phyloP scores from a whole-genome alignment of 2,888 invertebrate species.

The Scaptomyza cyrtandrae region DNA sequence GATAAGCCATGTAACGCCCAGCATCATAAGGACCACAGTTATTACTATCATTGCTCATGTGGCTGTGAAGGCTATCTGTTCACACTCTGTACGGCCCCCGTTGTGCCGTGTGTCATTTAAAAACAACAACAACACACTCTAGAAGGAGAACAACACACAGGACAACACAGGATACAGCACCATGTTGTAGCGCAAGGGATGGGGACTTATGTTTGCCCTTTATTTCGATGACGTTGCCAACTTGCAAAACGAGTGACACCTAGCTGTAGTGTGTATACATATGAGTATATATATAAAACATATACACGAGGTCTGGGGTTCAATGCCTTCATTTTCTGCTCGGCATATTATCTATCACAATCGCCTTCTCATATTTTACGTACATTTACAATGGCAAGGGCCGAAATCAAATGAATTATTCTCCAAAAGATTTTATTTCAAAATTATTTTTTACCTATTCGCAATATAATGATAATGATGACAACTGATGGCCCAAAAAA shows the following conservation, averaged over 20 bases:
- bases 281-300: background rate
- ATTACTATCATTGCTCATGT: conserved; percentile 63
- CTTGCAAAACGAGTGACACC: conserved; percentile 63
- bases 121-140: conserved; percentile 44
- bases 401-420: no score
- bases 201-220: conserved; percentile 39
- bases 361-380: no score
- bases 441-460: background rate
- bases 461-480: background rate
- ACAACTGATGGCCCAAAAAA: no score
- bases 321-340: background rate
- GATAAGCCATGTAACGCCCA: conserved; percentile 24
- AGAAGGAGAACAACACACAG: conserved; percentile 40
- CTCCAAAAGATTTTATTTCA: background rate
- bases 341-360: no score
- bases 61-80: conserved; percentile 40
- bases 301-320: background rate
- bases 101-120: conserved; percentile 59
- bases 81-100: conserved; percentile 29
- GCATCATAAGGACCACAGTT: conserved; percentile 53
- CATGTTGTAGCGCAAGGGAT: conserved; percentile 16
- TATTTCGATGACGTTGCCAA: conserved; percentile 57
- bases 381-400: no score
- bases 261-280: conserved; percentile 20
- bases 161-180: conserved; percentile 27